phyloP scores from a whole-genome alignment of 2,113 vertebrate species.

The Brienomyrus longianalis region DNA sequence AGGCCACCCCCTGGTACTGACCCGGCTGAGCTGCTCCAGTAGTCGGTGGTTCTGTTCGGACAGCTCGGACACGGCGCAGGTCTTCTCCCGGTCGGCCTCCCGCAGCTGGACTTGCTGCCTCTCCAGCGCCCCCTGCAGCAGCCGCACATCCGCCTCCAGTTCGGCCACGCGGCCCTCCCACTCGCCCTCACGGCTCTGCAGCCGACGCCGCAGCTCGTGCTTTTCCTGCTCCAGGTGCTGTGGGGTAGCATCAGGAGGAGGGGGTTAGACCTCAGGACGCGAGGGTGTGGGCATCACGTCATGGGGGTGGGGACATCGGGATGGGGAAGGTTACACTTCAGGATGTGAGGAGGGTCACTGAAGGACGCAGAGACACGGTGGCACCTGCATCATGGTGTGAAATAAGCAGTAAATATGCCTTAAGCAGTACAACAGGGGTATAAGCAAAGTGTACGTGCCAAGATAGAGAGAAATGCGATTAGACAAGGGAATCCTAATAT shows the following conservation, averaged over 20 bases:
- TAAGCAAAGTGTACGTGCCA: background rate
- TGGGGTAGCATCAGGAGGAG: background rate
- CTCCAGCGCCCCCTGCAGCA: conserved; percentile 87
- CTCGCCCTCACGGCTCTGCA: conserved; percentile 89
- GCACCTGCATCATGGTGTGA: background rate
- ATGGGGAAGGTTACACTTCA: background rate
- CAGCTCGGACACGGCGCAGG: conserved; percentile 77
- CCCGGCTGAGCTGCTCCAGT: conserved; percentile 91
- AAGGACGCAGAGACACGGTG: background rate
- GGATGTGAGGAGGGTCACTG: background rate
- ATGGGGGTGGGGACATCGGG: background rate
- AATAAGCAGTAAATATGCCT: background rate
- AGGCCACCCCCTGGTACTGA: conserved; percentile 56
- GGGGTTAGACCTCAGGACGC: background rate
- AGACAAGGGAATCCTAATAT: background rate
- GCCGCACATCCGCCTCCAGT: conserved; percentile 88
- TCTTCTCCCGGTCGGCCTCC: conserved; percentile 83
- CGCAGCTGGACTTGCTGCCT: conserved; percentile 83
- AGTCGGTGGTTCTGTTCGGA: conserved; percentile 96
- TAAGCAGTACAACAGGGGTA: background rate
- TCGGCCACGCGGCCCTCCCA: conserved; percentile 95
- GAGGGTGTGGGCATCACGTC: too few species aligned
- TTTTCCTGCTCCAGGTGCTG: conserved; percentile 97
- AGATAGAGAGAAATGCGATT: background rate
- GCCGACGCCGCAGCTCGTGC: conserved; percentile 78